Evolutionary conservation across 2,113 vertebrate species (phyloP).

Genomic region (Acrocephalus kingi): DNA sequence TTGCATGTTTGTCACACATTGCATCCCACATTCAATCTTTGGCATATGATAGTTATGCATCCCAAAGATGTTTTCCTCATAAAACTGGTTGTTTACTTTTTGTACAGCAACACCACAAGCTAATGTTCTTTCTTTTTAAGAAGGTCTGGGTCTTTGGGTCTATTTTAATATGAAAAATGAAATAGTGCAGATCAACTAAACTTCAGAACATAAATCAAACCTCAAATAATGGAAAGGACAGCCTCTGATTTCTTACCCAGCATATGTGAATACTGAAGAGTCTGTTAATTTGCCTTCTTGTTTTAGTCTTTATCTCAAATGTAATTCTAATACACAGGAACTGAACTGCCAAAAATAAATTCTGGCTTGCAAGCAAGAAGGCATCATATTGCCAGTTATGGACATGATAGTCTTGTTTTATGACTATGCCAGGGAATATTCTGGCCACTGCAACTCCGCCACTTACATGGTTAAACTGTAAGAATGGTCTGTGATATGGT

Average conservation of each 20-base stretch:
- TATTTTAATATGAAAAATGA: slow-evolving; percentile 66
- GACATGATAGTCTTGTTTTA: not conserved
- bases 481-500: not conserved
- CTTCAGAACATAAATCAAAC: slow-evolving; percentile 56
- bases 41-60: slow-evolving; percentile 15
- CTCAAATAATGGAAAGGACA: slow-evolving; percentile 9
- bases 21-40: slow-evolving; percentile 49
- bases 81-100: slow-evolving; percentile 62
- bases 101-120: slow-evolving; percentile 41
- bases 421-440: not conserved
- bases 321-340: slow-evolving; percentile 12
- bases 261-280: not conserved
- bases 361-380: not conserved
- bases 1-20: slow-evolving; percentile 19
- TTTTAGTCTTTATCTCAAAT: slow-evolving; percentile 43
- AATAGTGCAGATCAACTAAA: slow-evolving; percentile 50
- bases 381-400: not conserved
- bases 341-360: not conserved
- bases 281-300: not conserved
- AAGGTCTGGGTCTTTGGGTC: slow-evolving; percentile 46
- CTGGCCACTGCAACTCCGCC: not conserved
- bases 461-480: not conserved
- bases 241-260: slow-evolving; percentile 14
- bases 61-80: slow-evolving; percentile 42
- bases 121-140: slow-evolving; percentile 61